Evolutionary conservation across 2,888 invertebrate species (phyloP).

Genomic region (Sinodicranocentrus sp.): DNA sequence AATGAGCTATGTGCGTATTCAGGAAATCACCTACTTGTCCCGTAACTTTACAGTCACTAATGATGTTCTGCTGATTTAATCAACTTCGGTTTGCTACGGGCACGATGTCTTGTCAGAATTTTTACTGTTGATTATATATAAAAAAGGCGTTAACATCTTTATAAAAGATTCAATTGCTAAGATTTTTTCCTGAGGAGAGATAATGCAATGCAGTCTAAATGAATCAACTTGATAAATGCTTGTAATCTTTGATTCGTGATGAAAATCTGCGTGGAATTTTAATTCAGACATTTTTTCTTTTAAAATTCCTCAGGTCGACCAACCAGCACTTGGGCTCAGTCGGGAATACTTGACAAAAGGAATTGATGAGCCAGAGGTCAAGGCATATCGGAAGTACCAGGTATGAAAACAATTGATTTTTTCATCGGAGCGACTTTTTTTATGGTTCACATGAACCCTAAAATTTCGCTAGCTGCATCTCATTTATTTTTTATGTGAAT

Average conservation of each 20-base stretch:
- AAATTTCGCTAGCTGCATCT: too few species aligned
- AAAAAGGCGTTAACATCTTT: too few species aligned
- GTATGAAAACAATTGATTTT: slow-evolving; percentile 50
- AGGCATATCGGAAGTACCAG: slow-evolving; percentile 91
- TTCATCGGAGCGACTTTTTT: too few species aligned
- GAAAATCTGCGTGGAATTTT: slow-evolving; percentile 36
- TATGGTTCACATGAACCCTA: too few species aligned
- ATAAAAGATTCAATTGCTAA: too few species aligned
- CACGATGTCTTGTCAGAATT: neutral
- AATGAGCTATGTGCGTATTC: slow-evolving; percentile 14
- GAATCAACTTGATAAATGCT: slow-evolving; percentile 5
- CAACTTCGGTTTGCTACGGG: slow-evolving; percentile 12
- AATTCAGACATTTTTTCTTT: slow-evolving; percentile 28
- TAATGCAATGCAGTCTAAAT: slow-evolving; percentile 16
- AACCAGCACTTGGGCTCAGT: slow-evolving; percentile 90
- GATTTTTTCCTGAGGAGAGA: too few species aligned
- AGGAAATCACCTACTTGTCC: slow-evolving; percentile 25
- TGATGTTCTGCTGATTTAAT: slow-evolving; percentile 32
- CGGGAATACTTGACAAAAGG: slow-evolving; percentile 92
- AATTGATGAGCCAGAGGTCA: slow-evolving; percentile 89
- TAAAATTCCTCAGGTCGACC: slow-evolving; percentile 85
- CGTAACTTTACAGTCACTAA: slow-evolving; percentile 49
- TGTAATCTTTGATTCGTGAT: neutral
- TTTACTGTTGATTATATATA: neutral
- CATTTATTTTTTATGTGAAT: too few species aligned